Evolutionary conservation across 2,113 vertebrate genomes (phyloP), one percentile per base, ranked within the genome.

Genomic region (Mastomys coucha): DNA sequence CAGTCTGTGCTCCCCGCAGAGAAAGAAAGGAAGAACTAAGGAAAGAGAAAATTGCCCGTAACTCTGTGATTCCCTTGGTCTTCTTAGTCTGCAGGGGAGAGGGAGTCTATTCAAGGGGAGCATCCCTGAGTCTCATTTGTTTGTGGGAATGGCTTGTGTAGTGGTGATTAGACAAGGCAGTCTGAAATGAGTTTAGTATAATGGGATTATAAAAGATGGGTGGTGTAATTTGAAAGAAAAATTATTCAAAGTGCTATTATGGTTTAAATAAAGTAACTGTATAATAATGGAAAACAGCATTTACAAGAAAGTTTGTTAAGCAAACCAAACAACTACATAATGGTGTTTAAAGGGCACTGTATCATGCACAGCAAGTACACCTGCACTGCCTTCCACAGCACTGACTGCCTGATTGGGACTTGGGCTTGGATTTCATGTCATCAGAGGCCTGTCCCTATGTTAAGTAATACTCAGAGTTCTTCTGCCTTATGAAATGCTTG

Each of bases 271-370:
- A 81, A 91, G 56, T 96, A 91, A 93, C 36, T 76, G 72, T 80
- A 91, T 96, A 96, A 95, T 93, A 97, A 75, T 78, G 89, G 93
- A 85, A 93, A 31, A 39, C 51, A 65, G 87, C 53, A 78, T 97
- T 96, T 95, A 89, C 85, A 94, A 92, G 93, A 60, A 95, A 53
- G 42, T 92, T 97, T 96, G 95, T 97, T 89, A 97, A 97, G 67
- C 92, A 93, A 93, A 84, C 58, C 69, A 92, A 98, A 19, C 39
- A 67, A 92, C 53, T 86, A 82, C 77, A 0, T 80, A 87, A 75
- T 98, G 63, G 20, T 73, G 96, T 14, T 93, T 98, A 53, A 73
- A 7, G 97, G 75, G 69, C 75, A 53, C 70, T 76, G 98, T 90
- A 98, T 95, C 8, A 94, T 33, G 84, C 76, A 90, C 92, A 97